phyloP scores from a whole-genome alignment of 2,113 vertebrate genomes.

The Pterophyllum scalare region DNA sequence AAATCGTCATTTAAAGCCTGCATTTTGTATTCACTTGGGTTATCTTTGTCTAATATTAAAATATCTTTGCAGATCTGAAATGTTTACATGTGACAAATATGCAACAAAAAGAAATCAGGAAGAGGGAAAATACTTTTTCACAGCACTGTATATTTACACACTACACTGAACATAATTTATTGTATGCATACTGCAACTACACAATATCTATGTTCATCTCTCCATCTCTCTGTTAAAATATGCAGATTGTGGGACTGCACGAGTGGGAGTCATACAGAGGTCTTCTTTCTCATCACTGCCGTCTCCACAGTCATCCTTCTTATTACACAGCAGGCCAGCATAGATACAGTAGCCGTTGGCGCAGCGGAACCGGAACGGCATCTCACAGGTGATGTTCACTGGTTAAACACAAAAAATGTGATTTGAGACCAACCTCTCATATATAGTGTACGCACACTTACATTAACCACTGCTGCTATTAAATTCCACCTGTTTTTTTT shows the following conservation, averaged over 20 bases:
- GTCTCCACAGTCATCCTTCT: slow-evolving; percentile 79
- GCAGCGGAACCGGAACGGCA: slow-evolving; percentile 75
- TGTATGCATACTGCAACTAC: background rate
- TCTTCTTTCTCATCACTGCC: slow-evolving; percentile 75
- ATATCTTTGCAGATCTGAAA: background rate
- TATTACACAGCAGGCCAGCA: slow-evolving; percentile 73
- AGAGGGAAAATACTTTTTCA: background rate
- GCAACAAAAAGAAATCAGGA: background rate
- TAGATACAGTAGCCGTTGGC: slow-evolving; percentile 76
- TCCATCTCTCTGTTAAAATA: background rate
- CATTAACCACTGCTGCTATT: no score
- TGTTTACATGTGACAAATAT: background rate
- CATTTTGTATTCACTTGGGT: background rate
- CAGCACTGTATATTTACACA: background rate
- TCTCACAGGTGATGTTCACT: slow-evolving; percentile 78
- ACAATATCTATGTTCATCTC: background rate
- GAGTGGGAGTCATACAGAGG: slow-evolving; percentile 62
- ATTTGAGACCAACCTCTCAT: background rate
- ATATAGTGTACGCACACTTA: background rate
- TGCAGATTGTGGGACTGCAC: background rate
- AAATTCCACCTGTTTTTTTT: no score
- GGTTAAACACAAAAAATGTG: background rate
- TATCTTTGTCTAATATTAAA: background rate
- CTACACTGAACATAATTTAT: background rate
- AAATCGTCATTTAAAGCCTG: background rate